Base-by-base conservation (phyloP, 2,888 invertebrate genomes). In the Monopis laevigella region DNA sequence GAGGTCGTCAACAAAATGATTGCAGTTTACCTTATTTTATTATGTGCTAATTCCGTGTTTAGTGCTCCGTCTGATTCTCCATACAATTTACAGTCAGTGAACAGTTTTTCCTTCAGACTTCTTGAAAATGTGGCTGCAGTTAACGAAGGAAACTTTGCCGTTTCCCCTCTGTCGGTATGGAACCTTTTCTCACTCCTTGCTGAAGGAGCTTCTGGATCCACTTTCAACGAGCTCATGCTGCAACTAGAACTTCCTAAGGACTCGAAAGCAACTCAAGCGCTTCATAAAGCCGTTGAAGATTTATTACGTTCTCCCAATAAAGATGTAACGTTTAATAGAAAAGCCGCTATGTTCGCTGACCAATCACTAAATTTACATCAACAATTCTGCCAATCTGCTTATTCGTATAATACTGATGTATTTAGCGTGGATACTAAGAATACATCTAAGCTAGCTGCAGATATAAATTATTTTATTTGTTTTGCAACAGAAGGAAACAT, bases 401-500 rank as follows among this genome's bases (percentile, higher is more conserved):
- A 53, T 1, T 46, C 56, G 12, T 88, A 88, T 50, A 69, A 66
- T 10, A 84, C 84, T 6, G 68, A 81, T 45, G 65, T 87, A 3
- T 69, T 71, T 36, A 71, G 84, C 1, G 75, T 86, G 0, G 80
- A 89, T 56, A 83, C 87, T 43, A 64, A 59, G 4, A 80, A 84
- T 11, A 66, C 75, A 2, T 64, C 68, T 0, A 68, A 70, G 41
- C 46, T 78, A 2, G 84, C 88, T 0, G 53, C 66, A 10, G 60
- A 68, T 36, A 90, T 93, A 32, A 93, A 93, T 56, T 60, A 75
- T 3, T 89, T 86, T 61, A 84, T 93, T 7, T 82, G 84, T 39
- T 58, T 77, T 5, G 82, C 86, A 7, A 93, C 93, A 0, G 83
- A 84, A 27, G 85, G 87, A 2, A 83, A 85, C 46, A 90, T 94